Percentiles rank a stretch among this genome's conserved stretches.
Evolutionary conservation across 2,113 vertebrate genomes (phyloP).

Genomic region (Hystrix cristata): DNA sequence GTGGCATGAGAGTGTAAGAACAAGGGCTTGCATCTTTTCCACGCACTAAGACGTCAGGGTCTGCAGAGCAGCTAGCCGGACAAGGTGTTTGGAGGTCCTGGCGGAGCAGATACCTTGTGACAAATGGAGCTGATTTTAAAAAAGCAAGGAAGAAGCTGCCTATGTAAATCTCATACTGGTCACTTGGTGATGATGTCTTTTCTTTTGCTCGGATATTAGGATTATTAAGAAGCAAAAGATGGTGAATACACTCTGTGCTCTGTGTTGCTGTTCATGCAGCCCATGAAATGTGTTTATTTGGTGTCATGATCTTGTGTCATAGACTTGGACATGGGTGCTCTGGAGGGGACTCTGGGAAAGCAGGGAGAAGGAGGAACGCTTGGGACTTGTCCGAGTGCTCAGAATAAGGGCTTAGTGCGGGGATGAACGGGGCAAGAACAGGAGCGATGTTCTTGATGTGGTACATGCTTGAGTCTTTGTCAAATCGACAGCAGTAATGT

Average conservation of each 20-base stretch:
- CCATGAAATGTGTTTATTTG: not conserved
- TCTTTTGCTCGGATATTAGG: not conserved
- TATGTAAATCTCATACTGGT: not conserved
- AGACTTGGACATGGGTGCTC: not conserved
- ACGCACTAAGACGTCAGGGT: not conserved
- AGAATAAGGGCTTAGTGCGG: not conserved
- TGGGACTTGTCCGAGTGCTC: not conserved
- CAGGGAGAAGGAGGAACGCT: not conserved
- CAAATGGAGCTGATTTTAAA: not conserved
- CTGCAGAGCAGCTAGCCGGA: not conserved
- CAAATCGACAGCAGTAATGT: not conserved
- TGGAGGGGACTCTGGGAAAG: not conserved
- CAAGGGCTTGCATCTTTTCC: not conserved
- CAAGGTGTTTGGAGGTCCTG: not conserved
- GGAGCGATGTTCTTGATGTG: rapidly evolving
- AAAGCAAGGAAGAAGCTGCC: not conserved
- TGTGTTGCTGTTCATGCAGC: not conserved
- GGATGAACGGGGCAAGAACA: not conserved
- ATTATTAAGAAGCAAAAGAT: not conserved
- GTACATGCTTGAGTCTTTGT: not conserved
- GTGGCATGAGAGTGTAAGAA: not conserved
- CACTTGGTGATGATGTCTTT: not conserved
- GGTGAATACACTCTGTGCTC: not conserved
- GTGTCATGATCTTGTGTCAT: not conserved
- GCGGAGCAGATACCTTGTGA: not conserved